A percentile compares a stretch with the other conserved stretches of the same genome.
Conservation (phyloP, 2,797 vertebrate species). For the Graptemys geographica region DNA sequence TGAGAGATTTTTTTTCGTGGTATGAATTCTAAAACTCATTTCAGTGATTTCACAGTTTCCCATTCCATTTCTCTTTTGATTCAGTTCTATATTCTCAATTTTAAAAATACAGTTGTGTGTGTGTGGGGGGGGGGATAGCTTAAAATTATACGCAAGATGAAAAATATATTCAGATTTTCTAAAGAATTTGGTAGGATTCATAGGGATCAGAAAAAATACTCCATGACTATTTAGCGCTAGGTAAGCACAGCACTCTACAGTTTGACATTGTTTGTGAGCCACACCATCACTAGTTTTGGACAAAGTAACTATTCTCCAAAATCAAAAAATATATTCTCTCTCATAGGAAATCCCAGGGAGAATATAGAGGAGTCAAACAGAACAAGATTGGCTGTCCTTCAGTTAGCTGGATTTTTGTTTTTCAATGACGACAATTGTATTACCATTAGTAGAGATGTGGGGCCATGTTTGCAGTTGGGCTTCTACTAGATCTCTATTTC, state of each 20-base stretch:
- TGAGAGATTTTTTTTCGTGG: conserved; percentile 15
- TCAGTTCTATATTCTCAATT: conserved; percentile 7
- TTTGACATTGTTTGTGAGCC: not conserved
- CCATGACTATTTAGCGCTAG: not conserved
- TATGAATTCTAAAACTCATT: not conserved
- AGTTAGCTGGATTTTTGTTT: not conserved
- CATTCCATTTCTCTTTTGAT: not conserved
- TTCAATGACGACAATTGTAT: not conserved
- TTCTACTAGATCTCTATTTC: not conserved
- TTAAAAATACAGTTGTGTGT: conserved; percentile 15
- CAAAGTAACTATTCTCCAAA: not conserved
- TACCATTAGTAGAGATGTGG: not conserved
- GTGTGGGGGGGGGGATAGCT: not conserved
- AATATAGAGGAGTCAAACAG: not conserved
- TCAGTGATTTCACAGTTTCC: conserved; percentile 3
- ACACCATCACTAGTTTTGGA: not conserved
- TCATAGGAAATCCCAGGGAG: not conserved
- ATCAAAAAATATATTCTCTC: not conserved
- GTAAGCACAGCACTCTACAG: not conserved
- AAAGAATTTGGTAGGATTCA: conserved; percentile 23
- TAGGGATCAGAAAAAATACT: not conserved
- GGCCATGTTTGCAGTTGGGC: not conserved
- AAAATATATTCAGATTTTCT: not conserved
- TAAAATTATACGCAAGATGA: not conserved
- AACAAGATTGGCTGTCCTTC: not conserved